Base-by-base conservation (phyloP, 2,113 vertebrate genomes). In the Brevimyrus niger region DNA sequence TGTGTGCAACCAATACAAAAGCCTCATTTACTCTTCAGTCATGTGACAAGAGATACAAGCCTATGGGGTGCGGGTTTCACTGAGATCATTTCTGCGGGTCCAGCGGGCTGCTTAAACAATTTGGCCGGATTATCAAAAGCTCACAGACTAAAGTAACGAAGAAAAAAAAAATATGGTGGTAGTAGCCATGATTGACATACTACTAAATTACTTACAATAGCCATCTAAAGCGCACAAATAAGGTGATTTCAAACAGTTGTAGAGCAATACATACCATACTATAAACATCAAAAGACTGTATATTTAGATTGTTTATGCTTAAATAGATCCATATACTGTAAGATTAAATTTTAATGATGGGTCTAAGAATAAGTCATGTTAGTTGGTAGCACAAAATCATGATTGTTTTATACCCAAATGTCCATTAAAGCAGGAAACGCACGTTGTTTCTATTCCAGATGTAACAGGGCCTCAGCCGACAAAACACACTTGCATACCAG, bases 1-100 rank as follows among this genome's bases (percentile, higher is more conserved):
- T 46, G 23, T 84, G 23, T 17, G 2, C 82, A n/a, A 23, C n/a
- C 44, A 15, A 21, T 47, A 50, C 47, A 27, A 47, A n/a, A n/a
- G 83, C n/a, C 82, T 46, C 8, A 44, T 48, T n/a, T 27, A n/a
- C 23, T 50, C 31, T 48, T 86, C 82, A 85, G 44, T 21, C 42
- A 85, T 85, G 46, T 48, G 46, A 42, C n/a, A 80, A 35, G 73
- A 80, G 17, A 92, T 48, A 88, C 55, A 58, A 53, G 88, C 35
- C 35, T 42, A 23, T 19, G 17, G 76, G 83, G 23, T 11, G 55
- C n/a, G n/a, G n/a, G n/a, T n/a, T n/a, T n/a, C n/a, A n/a, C n/a
- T n/a, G n/a, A n/a, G 73, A 38, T 38, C 1, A 76, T 76, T 38
- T 35, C 5, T 42, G 35, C 17, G 69, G 31, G 31, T 76, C 27